Conservation (phyloP, 2,888 invertebrate species). For the Tortrix viridana region DNA sequence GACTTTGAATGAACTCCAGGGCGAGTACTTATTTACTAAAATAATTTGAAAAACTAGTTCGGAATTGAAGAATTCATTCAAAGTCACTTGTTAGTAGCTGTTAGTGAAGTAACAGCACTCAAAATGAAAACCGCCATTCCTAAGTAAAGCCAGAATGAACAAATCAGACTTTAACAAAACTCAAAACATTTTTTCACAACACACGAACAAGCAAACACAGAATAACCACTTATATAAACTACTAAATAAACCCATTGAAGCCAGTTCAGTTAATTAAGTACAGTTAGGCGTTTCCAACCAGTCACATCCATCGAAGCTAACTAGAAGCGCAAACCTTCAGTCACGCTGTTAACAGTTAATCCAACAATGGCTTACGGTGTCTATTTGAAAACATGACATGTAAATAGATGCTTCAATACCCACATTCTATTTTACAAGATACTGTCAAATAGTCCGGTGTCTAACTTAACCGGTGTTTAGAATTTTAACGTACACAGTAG, state of each 20-base stretch:
- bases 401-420: slow-evolving; percentile 5
- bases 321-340: slow-evolving; percentile 45
- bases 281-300: slow-evolving; percentile 48
- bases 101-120: slow-evolving; percentile 82
- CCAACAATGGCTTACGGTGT: slow-evolving; percentile 40
- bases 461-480: too few species aligned
- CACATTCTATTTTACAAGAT: slow-evolving; percentile 1
- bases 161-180: slow-evolving; percentile 40
- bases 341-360: slow-evolving; percentile 58
- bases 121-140: slow-evolving; percentile 52
- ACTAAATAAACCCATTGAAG: slow-evolving; percentile 46
- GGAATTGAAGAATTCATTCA: slow-evolving; percentile 62
- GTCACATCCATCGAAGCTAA: slow-evolving; percentile 16
- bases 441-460: not conserved
- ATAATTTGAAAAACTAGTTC: not conserved
- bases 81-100: slow-evolving; percentile 82
- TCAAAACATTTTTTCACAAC: slow-evolving; percentile 32
- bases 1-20: slow-evolving; percentile 72
- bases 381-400: slow-evolving; percentile 47
- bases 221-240: slow-evolving; percentile 12
- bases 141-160: slow-evolving; percentile 44
- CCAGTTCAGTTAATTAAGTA: slow-evolving; percentile 40
- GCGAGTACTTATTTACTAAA: not conserved
- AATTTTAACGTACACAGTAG: too few species aligned
- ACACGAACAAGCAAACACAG: slow-evolving; percentile 32